Evolutionary conservation across 2,888 invertebrate species (phyloP).

Genomic region (Erebia aethiops): DNA sequence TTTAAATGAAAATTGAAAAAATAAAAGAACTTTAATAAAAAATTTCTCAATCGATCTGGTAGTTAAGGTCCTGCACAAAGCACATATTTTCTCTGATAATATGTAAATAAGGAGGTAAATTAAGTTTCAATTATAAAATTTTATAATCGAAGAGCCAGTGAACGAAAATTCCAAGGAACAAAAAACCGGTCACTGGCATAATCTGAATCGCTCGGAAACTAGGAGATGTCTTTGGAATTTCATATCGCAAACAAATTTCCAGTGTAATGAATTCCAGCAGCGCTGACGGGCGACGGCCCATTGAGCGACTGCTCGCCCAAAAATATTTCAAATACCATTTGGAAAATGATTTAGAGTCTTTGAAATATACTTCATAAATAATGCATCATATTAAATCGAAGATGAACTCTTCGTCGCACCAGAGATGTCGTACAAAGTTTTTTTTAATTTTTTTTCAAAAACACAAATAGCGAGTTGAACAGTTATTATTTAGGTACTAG

Average conservation of each 20-base stretch:
- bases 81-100: too few species aligned
- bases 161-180: neutral
- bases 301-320: slow-evolving; percentile 30
- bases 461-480: too few species aligned
- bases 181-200: slow-evolving; percentile 25
- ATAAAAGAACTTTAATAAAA: too few species aligned
- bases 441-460: too few species aligned
- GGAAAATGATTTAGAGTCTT: slow-evolving; percentile 19
- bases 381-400: neutral
- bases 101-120: neutral
- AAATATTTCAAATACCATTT: slow-evolving; percentile 31
- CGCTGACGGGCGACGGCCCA: slow-evolving; percentile 35
- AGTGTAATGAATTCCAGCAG: slow-evolving; percentile 63
- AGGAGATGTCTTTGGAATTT: slow-evolving; percentile 60
- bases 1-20: too few species aligned
- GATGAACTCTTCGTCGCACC: too few species aligned
- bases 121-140: slow-evolving; percentile 4
- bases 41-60: too few species aligned
- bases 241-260: slow-evolving; percentile 72
- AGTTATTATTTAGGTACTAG: too few species aligned
- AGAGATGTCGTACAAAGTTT: too few species aligned
- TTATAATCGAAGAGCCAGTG: neutral
- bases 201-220: slow-evolving; percentile 32
- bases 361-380: slow-evolving; percentile 10
- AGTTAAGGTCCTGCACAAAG: too few species aligned